Base-by-base conservation (phyloP, 2,888 invertebrate genomes). In the Diaprepes abbreviatus region DNA sequence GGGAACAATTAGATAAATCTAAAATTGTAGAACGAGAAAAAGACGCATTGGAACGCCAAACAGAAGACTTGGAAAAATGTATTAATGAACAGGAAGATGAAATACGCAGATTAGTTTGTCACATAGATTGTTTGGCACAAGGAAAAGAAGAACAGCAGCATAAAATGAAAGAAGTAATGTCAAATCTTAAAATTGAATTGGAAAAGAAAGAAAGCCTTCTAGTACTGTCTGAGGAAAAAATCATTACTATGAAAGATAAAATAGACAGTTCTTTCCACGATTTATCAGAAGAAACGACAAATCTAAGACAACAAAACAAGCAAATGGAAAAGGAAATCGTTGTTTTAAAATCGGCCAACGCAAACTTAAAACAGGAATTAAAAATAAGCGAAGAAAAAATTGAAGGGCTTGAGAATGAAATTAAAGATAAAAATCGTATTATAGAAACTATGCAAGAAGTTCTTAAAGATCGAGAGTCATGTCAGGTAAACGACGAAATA, bases 41-140 rank as follows among this genome's bases (percentile, higher is more conserved):
- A 76, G 87, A 87, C 76, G 71, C 76, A 58, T 79, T 88, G 33
- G 78, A 85, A 65, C 85, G 85, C 74, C 87, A 87, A 81, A 78
- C 88, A 43, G 85, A 86, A 73, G 88, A 88, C 81, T 82, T 85
- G 36, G 88, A 89, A 78, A 86, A 86, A 72, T 86, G 86, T 79
- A 83, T 87, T 33, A 85, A 86, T 79, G 88, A 88, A 73, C 88
- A 88, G 81, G 88, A 87, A 60, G 85, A 87, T 75, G 89, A 89
- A 83, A 88, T 89, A 38, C 86, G 85, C 80, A 85, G 85, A 76
- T 80, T 89, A 66, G 85, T 87, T 0, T 71, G 79, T 62, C 87
- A 89, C 80, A 85, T 89, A 40, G 87, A 88, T 75, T 82, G 82
- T 71, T 78, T 88, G 68, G 83, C 82, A 14, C 72, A 79, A 70